A percentile compares a stretch with the other conserved stretches of the same genome.
Evolutionary conservation across 2,888 invertebrate species (phyloP).

Genomic region (Ectobius pallidus): DNA sequence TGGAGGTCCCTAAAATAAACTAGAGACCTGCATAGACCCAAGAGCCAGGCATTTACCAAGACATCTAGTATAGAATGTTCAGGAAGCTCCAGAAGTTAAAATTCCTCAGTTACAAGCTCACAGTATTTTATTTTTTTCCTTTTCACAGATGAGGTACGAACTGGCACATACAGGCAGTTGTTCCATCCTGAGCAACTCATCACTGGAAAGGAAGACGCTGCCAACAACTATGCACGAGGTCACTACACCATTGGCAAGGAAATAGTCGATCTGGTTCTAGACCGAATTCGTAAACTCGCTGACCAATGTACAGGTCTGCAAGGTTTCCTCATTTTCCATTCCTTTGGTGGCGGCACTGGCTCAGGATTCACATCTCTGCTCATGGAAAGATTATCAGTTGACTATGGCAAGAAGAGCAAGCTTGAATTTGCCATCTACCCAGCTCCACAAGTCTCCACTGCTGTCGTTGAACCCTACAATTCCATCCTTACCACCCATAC

Average conservation of each 20-base stretch:
- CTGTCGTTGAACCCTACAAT: constrained; percentile 64
- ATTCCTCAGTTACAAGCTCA: no score
- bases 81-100: no score
- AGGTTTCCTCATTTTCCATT: constrained; percentile 69
- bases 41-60: no score
- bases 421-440: constrained; percentile 72
- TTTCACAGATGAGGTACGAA: constrained; percentile 88
- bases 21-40: no score
- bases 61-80: no score
- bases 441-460: constrained; percentile 60
- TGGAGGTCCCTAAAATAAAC: no score
- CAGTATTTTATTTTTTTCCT: no score
- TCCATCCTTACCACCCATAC: constrained; percentile 66
- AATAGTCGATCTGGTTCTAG: constrained; percentile 62
- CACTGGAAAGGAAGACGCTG: constrained; percentile 97
- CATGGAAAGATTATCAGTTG: constrained; percentile 68
- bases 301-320: constrained; percentile 64
- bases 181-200: no score
- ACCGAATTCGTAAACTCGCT: constrained; percentile 61
- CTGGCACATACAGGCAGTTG: constrained; percentile 82
- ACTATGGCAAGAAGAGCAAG: constrained; percentile 73
- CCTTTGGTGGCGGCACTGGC: constrained; percentile 66
- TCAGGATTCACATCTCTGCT: constrained; percentile 70
- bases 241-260: constrained; percentile 75
- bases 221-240: constrained; percentile 97